Evolutionary conservation across 2,797 vertebrate species (phyloP).

Genomic region (Malacoraja senta): DNA sequence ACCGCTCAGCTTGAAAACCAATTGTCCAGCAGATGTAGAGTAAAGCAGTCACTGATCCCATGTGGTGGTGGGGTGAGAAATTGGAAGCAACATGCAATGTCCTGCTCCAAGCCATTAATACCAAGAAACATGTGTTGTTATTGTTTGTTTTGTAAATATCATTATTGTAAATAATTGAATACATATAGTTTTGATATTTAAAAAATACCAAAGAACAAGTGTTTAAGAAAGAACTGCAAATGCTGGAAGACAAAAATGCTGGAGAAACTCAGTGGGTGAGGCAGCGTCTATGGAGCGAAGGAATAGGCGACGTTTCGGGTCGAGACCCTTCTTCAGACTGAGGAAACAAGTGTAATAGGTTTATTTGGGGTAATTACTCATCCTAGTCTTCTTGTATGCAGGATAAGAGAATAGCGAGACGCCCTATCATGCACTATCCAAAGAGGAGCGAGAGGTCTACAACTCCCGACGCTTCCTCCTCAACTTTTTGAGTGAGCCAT

Average conservation of each 20-base stretch:
- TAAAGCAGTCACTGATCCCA: not conserved
- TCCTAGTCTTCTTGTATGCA: slow-evolving; percentile 42
- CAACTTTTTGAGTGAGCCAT: slow-evolving; percentile 56
- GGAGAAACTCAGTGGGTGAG: no score
- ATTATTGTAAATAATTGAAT: no score
- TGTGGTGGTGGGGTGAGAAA: not conserved
- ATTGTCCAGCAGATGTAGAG: not conserved
- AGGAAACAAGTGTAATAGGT: no score
- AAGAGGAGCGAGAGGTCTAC: slow-evolving; percentile 54
- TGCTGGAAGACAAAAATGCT: no score
- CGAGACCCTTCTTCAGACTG: no score
- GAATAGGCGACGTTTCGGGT: no score
- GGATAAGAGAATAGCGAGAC: slow-evolving; percentile 63
- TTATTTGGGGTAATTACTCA: not conserved
- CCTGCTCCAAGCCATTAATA: not conserved
- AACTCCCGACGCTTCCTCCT: slow-evolving; percentile 57
- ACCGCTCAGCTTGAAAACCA: not conserved
- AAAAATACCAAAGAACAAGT: no score
- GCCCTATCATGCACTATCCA: slow-evolving; percentile 60
- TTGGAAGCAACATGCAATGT: not conserved
- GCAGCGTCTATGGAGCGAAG: no score
- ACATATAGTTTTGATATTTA: no score
- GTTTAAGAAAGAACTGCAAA: no score
- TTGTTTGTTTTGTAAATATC: no score
- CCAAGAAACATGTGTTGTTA: not conserved